A percentile compares a stretch with the other conserved stretches of the same genome.
These are phyloP conservation scores for Malacosoma neustria DNA, from an alignment of 2,888 invertebrate species.

Conservation along the genomic window DNA sequence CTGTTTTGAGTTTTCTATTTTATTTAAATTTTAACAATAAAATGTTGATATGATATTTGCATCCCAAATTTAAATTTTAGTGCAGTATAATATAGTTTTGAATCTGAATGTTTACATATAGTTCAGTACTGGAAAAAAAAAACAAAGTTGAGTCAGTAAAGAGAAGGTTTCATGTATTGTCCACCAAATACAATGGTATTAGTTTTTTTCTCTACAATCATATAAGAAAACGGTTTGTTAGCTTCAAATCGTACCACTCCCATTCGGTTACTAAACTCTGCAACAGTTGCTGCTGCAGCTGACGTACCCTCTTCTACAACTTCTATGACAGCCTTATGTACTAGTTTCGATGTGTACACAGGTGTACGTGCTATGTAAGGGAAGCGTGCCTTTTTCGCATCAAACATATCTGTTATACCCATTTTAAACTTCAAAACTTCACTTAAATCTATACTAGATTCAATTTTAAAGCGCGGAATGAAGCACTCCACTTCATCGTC, in stretches of 20 bases:
- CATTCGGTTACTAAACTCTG: constrained; percentile 65
- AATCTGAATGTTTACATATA: no score
- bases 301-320: constrained; percentile 84
- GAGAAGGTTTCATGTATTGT: constrained; percentile 42
- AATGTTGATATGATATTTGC: no score
- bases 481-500: constrained; percentile 79
- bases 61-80: no score
- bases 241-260: constrained; percentile 75
- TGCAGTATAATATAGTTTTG: no score
- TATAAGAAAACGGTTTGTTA: constrained; percentile 79
- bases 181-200: constrained; percentile 63
- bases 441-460: constrained; percentile 73
- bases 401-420: constrained; percentile 76
- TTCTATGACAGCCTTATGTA: constrained; percentile 83
- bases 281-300: constrained; percentile 76
- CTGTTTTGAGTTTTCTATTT: no score
- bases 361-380: constrained; percentile 64
- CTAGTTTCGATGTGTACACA: constrained; percentile 72
- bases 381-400: constrained; percentile 34
- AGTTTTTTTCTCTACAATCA: constrained; percentile 78
- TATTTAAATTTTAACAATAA: no score
- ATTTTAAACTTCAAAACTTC: constrained; percentile 50
- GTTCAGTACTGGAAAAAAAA: no score
- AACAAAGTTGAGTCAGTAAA: no score
- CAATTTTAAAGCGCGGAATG: constrained; percentile 77